phyloP scores from a whole-genome alignment of 2,888 invertebrate genomes.

The Drosophila birchii region DNA sequence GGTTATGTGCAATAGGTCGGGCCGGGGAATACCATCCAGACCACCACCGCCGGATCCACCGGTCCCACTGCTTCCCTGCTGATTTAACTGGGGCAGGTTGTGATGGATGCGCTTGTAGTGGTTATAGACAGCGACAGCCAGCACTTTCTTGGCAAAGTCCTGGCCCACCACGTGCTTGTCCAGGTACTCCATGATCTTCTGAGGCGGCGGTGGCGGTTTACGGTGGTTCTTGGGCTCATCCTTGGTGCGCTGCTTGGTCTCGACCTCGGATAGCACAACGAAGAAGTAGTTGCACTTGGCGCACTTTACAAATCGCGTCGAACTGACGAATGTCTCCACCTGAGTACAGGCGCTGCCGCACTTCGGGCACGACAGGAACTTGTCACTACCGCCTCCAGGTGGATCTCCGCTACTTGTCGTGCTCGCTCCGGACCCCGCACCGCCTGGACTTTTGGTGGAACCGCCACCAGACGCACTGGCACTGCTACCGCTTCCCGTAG shows the following conservation, averaged over 20 bases:
- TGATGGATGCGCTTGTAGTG: constrained; percentile 99
- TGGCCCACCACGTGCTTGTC: constrained; percentile 99
- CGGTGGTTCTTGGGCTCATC: constrained; percentile 89
- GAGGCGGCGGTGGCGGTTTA: constrained; percentile 97
- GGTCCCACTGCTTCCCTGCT: constrained; percentile 61
- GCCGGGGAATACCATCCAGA: constrained; percentile 82
- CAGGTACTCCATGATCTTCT: constrained; percentile 98
- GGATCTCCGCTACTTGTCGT: constrained; percentile 46
- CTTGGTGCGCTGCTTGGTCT: constrained; percentile 93
- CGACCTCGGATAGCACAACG: constrained; percentile 96
- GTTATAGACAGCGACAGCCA: constrained; percentile 99
- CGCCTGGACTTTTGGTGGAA: constrained; percentile 38
- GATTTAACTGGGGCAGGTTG: constrained; percentile 88
- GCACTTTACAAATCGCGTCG: constrained; percentile 98
- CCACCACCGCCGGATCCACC: constrained; percentile 49
- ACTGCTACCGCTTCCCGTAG: constrained; percentile 25
- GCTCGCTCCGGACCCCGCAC: constrained; percentile 50
- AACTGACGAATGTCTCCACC: constrained; percentile 98
- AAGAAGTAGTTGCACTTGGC: constrained; percentile 99
- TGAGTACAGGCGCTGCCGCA: constrained; percentile 99
- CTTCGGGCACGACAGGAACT: constrained; percentile 95
- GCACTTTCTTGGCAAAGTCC: constrained; percentile 97
- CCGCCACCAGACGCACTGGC: constrained; percentile 25
- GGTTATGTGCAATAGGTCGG: constrained; percentile 93
- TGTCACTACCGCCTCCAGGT: constrained; percentile 85